phyloP scores from a whole-genome alignment of 2,797 vertebrate genomes.

The Mus spretus region DNA sequence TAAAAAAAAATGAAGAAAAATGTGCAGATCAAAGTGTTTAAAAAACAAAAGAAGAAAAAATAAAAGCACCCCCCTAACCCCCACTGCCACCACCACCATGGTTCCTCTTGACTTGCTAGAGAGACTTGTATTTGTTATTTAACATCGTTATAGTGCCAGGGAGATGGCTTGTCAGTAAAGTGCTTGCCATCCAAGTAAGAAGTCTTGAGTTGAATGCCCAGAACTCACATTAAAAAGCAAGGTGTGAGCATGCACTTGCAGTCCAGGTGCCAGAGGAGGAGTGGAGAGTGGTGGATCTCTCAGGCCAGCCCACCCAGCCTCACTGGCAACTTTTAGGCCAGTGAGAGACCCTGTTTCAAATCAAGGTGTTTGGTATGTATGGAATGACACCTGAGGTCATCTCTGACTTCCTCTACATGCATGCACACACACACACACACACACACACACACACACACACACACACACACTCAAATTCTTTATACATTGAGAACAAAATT shows the following conservation, averaged over 20 bases:
- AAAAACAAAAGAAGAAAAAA: neutral
- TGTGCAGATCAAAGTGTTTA: neutral
- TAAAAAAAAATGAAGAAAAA: conserved; percentile 55
- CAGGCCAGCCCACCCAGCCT: neutral
- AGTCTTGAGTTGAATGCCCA: neutral
- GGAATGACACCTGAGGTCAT: neutral
- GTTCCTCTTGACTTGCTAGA: neutral
- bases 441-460: neutral
- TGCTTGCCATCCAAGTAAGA: neutral
- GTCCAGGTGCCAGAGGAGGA: neutral
- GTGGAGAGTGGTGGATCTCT: neutral
- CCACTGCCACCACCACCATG: neutral
- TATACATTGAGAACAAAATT: neutral
- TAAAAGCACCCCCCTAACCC: neutral
- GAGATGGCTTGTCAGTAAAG: neutral
- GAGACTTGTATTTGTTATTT: conserved; percentile 24
- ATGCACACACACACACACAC: neutral
- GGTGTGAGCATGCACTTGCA: neutral
- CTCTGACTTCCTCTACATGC: neutral
- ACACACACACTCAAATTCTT: neutral
- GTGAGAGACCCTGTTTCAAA: neutral
- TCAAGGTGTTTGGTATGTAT: neutral
- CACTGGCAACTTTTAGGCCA: neutral
- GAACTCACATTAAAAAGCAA: neutral
- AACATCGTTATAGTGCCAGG: neutral